These are phyloP conservation scores for Caranx ignobilis DNA, from an alignment of 2,113 vertebrate species.

Conservation along the genomic window DNA sequence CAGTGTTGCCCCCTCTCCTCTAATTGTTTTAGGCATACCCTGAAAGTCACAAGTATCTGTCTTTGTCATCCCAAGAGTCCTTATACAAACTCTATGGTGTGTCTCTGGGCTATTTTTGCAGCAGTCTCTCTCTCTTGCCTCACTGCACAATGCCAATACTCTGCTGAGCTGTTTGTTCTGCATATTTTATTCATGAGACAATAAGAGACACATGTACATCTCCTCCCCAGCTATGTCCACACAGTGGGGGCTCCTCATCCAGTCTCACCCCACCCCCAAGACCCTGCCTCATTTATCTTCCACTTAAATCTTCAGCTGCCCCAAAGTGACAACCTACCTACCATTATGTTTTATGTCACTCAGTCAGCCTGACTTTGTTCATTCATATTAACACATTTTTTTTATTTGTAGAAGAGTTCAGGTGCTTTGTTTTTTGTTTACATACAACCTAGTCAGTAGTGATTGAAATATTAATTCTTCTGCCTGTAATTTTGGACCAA, in stretches of 20 bases:
- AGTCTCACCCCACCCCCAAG: constrained; percentile 3
- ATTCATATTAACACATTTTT: background rate
- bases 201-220: constrained; percentile 65
- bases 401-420: background rate
- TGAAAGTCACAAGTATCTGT: constrained; percentile 4
- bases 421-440: background rate
- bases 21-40: constrained; percentile 1
- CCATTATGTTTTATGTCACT: background rate
- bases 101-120: constrained; percentile 47
- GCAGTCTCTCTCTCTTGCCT: constrained; percentile 21
- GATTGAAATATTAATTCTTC: background rate
- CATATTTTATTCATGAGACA: constrained; percentile 77
- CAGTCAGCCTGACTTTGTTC: background rate
- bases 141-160: constrained; percentile 55
- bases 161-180: constrained; percentile 69
- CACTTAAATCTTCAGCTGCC: constrained; percentile 60
- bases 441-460: background rate
- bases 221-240: constrained; percentile 57
- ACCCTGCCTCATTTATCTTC: constrained; percentile 68
- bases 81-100: constrained; percentile 36
- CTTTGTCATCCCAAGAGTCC: constrained; percentile 20
- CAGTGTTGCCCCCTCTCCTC: background rate
- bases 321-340: constrained; percentile 52
- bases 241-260: constrained; percentile 56
- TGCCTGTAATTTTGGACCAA: background rate